Evolutionary conservation across 2,797 vertebrate species (phyloP).

Genomic region (Scyliorhinus canicula): DNA sequence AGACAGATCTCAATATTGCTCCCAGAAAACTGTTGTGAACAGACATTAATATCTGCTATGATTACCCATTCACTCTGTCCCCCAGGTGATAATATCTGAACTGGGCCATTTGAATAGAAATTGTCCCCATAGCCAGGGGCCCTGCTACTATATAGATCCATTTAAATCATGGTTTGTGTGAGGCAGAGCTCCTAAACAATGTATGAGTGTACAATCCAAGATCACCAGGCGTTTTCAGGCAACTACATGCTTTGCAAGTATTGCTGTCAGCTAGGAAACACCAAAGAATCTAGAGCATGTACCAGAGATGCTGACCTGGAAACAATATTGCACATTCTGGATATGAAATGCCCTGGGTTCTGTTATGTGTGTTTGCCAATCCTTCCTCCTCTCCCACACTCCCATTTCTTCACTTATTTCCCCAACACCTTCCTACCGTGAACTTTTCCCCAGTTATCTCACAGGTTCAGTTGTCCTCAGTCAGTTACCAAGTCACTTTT

Average conservation of each 20-base stretch:
- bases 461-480: not conserved
- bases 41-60: no score
- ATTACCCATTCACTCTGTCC: not conserved
- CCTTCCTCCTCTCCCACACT: not conserved
- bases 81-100: not conserved
- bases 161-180: not conserved
- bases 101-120: not conserved
- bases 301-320: not conserved
- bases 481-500: not conserved
- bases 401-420: not conserved
- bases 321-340: not conserved
- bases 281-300: not conserved
- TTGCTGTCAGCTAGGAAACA: not conserved
- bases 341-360: not conserved
- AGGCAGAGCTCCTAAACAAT: not conserved
- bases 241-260: not conserved
- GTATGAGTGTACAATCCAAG: no score
- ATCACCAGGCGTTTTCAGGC: not conserved
- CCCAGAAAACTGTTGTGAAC: not conserved
- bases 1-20: not conserved
- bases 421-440: not conserved
- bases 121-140: not conserved
- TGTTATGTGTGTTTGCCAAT: not conserved
- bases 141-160: not conserved
- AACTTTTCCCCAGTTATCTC: no score